Evolutionary conservation across 2,113 vertebrate genomes (phyloP).

Genomic region (Balaenoptera acutorostrata): DNA sequence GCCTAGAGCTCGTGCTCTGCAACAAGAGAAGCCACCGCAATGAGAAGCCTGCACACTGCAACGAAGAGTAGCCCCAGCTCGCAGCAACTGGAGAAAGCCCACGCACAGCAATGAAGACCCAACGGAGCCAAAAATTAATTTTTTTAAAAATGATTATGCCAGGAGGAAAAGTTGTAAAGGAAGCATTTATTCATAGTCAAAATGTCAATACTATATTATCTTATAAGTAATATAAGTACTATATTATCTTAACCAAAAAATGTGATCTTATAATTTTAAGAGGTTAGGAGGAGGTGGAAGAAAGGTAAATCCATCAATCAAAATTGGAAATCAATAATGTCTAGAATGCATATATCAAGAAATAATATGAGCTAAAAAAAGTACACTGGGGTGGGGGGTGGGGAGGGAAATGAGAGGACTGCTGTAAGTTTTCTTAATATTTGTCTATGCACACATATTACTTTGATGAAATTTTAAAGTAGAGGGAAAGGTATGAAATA

Average conservation of each 20-base stretch:
- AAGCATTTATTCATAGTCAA: neutral
- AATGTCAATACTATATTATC: neutral
- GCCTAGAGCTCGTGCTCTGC: too few species aligned
- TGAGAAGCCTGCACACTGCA: too few species aligned
- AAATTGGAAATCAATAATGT: slow-evolving; percentile 25
- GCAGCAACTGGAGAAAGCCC: too few species aligned
- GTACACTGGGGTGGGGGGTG: neutral
- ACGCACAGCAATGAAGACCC: too few species aligned
- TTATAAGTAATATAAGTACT: neutral
- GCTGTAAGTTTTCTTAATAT: neutral
- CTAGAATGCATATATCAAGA: neutral
- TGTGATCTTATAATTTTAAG: slow-evolving; percentile 6
- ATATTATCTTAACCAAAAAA: neutral
- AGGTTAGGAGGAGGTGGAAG: neutral
- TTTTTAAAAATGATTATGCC: neutral
- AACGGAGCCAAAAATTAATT: too few species aligned
- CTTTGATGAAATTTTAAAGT: neutral
- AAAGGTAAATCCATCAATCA: neutral
- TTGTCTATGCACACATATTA: neutral
- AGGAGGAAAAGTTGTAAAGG: neutral
- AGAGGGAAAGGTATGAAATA: neutral
- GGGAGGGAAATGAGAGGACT: neutral
- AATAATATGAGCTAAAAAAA: neutral
- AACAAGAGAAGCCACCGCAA: too few species aligned
- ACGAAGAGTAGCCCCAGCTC: too few species aligned